Base-by-base conservation (phyloP, 2,797 vertebrate genomes). In the Pseudochaenichthys georgianus region DNA sequence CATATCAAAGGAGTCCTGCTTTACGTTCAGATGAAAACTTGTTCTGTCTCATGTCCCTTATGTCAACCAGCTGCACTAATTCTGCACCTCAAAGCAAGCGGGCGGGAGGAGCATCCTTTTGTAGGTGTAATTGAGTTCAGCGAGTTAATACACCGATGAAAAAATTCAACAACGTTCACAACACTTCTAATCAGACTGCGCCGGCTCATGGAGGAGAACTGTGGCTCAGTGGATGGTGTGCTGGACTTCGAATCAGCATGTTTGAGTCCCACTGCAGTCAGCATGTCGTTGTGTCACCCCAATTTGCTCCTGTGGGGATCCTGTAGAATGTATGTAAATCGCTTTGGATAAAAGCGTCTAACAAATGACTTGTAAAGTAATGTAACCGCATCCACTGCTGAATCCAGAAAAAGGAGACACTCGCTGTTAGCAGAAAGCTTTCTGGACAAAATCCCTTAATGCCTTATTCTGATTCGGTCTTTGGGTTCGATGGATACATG, bases 1-100 rank as follows among this genome's bases (percentile, higher is more conserved):
- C 69, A 77, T 82, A 87, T 89, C 83, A 90, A 88, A 89, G 81
- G 69, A 83, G 64, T 62, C 68, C 72, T 75, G 52, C 73, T 80
- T 82, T 77, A 65, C 83, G 78, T 83, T 83, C 31, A 63, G 71
- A 79, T 59, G 69, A 72, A 86, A 81, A 78, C 47, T 59, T 51
- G 68, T 57, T 81, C 60, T 76, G 59, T 62, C 61, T 81, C 41
- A 43, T 52, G 67, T 72, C 53, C 74, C 77, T 70, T 53, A 60
- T 80, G 86, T 81, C 75, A 81, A 66, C 9, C 2, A 47, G 60
- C 21, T 13, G 3, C 1, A 45, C 34, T 72, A 65, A 84, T 81
- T 78, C 64, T 60, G 64, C 13, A 48, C 38, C 79, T 80, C 77
- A 64, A 48, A 82, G 82, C 62, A 3, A 70, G 64, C 55, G 54